Base-by-base conservation (phyloP, 2,888 invertebrate genomes). In the Cosmopolites sordidus region DNA sequence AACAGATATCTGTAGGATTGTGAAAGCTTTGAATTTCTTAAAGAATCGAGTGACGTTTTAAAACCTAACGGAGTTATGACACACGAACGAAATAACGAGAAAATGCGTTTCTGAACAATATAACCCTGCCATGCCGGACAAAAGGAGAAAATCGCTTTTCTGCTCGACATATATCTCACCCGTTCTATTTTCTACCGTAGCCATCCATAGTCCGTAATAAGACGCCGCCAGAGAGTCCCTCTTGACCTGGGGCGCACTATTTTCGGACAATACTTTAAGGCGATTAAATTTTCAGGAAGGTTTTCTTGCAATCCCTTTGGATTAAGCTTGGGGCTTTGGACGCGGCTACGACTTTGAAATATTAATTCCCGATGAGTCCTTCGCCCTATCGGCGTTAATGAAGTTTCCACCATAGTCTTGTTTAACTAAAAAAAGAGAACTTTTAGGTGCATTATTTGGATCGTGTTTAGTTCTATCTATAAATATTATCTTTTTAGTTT, bases 201-300 rank as follows among this genome's bases (percentile, higher is more conserved):
- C 33, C 33, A 33, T 33, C 33, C 33, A n/a, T 33, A n/a, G 33
- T 33, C 33, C n/a, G 33, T 33, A 33, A 33, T 33, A 33, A 33
- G 33, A 33, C 33, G 33, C 12, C 27, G 27, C 27, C 27, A 9
- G 27, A 27, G 27, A 27, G 27, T 9, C 27, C 27, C 33, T 33
- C 33, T 33, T 33, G 33, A 33, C 33, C 33, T 12, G 33, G 33
- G n/a, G n/a, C 12, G 33, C 42, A 48, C 41, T 48, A 40, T 48
- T 42, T 47, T 48, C 42, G 42, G 48, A 30, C 30, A 48, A 42
- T 48, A 18, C 40, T 48, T 42, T 48, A 48, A 42, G 48, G 12
- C 42, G 41, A 48, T 48, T 48, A 48, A 40, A 41, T 48, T 48
- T 48, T 41, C 27, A 18, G 42, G 16, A 33, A 16, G 40, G 45